Evolutionary conservation across 2,797 vertebrate genomes (phyloP), one percentile per base, ranked within the genome.

Genomic region (Numenius phaeopus): DNA sequence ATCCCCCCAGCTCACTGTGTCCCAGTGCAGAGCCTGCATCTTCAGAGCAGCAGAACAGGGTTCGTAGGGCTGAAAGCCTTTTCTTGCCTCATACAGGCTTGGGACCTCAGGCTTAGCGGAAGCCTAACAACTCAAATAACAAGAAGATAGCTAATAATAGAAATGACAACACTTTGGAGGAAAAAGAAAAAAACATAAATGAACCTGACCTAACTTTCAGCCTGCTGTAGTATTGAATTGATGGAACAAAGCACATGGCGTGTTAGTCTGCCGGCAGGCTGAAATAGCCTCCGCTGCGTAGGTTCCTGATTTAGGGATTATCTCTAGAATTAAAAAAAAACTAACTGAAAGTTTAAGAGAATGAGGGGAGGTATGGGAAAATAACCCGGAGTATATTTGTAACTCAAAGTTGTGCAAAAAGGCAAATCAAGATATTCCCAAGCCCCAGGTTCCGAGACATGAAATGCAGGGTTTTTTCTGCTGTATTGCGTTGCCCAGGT

Each of bases 11-110:
- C 39, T 10, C 15, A 5, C 42, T 30, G 9, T 72, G 52, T 73
- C 29, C 14, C 13, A 47, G 30, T 0, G 1, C 26, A 54, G 23
- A 62, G 20, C 24, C 6, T 23, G 14, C 4, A 1, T 47, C 24
- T 42, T 34, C 14, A 32, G 34, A 72, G 30, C n/a, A 72, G 21
- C 30, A 67, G 82, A 42, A 13, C 22, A 19, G 26, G 29, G 27
- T 18, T 37, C 18, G 3, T 4, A 27, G 42, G 29, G 47, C 37
- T 14, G 14, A 62, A 44, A 62, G 49, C 11, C 54, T 90, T 59
- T 49, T n/a, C 55, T 47, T 70, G 29, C 54, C 18, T 72, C 2
- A 0, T 5, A 17, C 17, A 26, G 58, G 30, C 83, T 50, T 30
- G 12, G 26, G 23, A 39, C 59, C 26, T 59, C 26, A 23, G 18